phyloP scores from a whole-genome alignment of 2,113 vertebrate species.

The Tetrao urogallus region DNA sequence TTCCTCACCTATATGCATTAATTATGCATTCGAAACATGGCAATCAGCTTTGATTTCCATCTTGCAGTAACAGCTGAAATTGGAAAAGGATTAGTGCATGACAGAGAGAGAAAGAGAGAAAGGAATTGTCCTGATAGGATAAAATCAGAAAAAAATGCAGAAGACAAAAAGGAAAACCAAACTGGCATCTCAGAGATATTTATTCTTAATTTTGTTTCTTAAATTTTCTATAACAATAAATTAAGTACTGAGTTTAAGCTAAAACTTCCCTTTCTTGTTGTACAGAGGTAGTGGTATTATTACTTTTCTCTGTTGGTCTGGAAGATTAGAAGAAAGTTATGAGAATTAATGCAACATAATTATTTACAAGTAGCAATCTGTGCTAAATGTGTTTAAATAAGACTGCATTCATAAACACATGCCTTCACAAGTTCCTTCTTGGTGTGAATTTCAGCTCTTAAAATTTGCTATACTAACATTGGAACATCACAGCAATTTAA shows the following conservation, averaged over 20 bases:
- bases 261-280: background rate
- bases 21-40: slow-evolving; percentile 32
- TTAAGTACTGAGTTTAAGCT: background rate
- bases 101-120: background rate
- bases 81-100: background rate
- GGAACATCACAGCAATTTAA: background rate
- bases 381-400: background rate
- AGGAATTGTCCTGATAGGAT: background rate
- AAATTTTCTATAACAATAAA: background rate
- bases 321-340: background rate
- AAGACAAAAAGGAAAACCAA: background rate
- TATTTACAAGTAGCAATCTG: background rate
- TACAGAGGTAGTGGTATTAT: background rate
- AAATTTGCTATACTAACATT: background rate
- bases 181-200: background rate
- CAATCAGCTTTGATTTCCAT: slow-evolving; percentile 30
- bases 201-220: background rate
- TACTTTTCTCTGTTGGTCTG: background rate
- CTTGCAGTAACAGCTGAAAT: background rate
- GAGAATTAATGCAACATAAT: background rate
- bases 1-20: background rate
- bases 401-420: background rate
- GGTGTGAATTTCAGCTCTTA: background rate
- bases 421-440: background rate
- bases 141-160: background rate